These are phyloP conservation scores for Acrocephalus arundinaceus DNA, from an alignment of 2,113 vertebrate genomes.

Conservation along the genomic window DNA sequence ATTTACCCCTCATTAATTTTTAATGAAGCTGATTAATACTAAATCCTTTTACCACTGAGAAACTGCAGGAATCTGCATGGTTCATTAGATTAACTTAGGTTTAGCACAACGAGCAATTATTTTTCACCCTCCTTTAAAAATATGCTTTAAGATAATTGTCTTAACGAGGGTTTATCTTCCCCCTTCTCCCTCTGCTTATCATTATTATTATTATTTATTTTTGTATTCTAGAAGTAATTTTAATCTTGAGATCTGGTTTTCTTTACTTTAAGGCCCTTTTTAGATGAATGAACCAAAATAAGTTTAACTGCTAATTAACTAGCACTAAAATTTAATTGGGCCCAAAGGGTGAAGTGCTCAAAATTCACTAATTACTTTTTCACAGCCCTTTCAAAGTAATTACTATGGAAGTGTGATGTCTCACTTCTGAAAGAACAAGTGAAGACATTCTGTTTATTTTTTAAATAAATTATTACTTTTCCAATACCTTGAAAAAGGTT, in stretches of 20 bases:
- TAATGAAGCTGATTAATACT: slow-evolving; percentile 70
- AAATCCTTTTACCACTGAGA: slow-evolving; percentile 53
- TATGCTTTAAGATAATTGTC: slow-evolving; percentile 30
- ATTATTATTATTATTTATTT: slow-evolving; percentile 23
- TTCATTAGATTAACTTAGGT: slow-evolving; percentile 58
- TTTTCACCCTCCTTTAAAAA: slow-evolving; percentile 52
- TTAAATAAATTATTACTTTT: not conserved
- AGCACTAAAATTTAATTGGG: slow-evolving; percentile 75
- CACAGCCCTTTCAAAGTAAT: slow-evolving; percentile 26
- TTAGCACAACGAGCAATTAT: slow-evolving; percentile 47
- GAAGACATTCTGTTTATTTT: not conserved
- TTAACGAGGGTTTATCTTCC: slow-evolving; percentile 23
- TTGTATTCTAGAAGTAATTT: slow-evolving; percentile 7
- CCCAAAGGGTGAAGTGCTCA: slow-evolving; percentile 73
- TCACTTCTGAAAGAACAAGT: not conserved
- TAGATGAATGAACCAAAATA: slow-evolving; percentile 66
- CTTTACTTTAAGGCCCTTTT: slow-evolving; percentile 47
- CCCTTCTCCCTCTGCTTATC: not conserved
- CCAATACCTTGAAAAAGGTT: not conserved
- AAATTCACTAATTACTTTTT: slow-evolving; percentile 74
- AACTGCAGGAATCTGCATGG: slow-evolving; percentile 25
- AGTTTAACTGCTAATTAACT: slow-evolving; percentile 74
- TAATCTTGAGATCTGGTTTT: slow-evolving; percentile 15
- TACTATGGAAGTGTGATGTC: slow-evolving; percentile 1
- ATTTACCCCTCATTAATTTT: slow-evolving; percentile 74